Base-by-base conservation (phyloP, 2,888 invertebrate genomes). In the Phorcus lineatus region DNA sequence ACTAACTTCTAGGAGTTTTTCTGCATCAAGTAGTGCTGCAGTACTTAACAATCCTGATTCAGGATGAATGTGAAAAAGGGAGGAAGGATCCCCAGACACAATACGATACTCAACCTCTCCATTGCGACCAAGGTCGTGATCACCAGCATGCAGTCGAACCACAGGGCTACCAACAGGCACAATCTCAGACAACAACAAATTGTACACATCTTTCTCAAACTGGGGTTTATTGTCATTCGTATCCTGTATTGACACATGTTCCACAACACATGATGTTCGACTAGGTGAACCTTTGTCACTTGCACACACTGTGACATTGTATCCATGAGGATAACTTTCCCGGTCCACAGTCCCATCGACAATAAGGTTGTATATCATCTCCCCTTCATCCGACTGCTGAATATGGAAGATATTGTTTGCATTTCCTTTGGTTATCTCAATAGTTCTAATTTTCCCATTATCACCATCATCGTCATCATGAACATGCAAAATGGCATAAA, bases 41-140 rank as follows among this genome's bases (percentile, higher is more conserved):
- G 97, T 97, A 91, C 97, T 97, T 0, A 98, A 93, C 94, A 98
- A 96, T 1, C 98, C 98, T 0, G 97, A 97, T 86, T 96, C 96
- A 0, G 96, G 95, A 92, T 98, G 97, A 13, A 98, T 95, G 85
- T 95, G 94, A 92, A 98, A 98, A 91, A 97, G 96, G 0, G 96
- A 96, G 7, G 96, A 96, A 91, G 97, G 96, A 93, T 98, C 98
- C 4, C 98, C 98, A 2, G 84, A 83, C 9, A 80, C 80, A 16
- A 99, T 97, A 93, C 96, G 96, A 83, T 98, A 95, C 89, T 95
- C 95, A 0, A 98, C 96, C 90, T 96, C 95, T 7, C 97, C 97
- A 92, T 97, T 97, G 91, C 95, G 95, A 0, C 97, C 97, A 86
- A 95, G 95, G 92, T 97, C 97, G 0, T 95, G 95, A 93, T 98